Conservation (phyloP, 2,113 vertebrate species). For the Boulengeromyrus knoepffleri region DNA sequence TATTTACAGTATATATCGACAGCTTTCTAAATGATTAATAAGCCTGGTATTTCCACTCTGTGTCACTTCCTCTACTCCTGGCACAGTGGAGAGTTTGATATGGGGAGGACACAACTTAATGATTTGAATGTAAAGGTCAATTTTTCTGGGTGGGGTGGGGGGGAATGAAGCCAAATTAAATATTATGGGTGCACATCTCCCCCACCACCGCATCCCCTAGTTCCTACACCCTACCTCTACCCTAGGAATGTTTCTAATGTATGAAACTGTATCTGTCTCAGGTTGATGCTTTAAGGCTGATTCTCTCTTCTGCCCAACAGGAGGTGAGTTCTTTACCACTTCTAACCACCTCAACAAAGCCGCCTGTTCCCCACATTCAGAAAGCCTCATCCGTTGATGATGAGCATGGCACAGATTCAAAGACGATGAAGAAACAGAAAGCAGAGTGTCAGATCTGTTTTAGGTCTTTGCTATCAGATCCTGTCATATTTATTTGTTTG, state of each 20-base stretch:
- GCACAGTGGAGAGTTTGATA: not conserved
- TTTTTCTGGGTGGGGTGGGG: not conserved
- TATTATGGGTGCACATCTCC: not conserved
- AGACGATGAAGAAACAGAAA: not conserved
- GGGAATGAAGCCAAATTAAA: not conserved
- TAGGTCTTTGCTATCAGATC: not conserved
- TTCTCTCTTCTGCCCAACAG: not conserved
- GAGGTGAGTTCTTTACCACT: not conserved
- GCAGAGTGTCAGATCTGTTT: not conserved
- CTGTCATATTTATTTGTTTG: not conserved
- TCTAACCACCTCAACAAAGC: not conserved
- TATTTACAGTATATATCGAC: not conserved
- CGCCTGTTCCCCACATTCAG: not conserved
- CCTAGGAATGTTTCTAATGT: not conserved
- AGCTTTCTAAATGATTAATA: not conserved
- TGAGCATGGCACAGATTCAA: not conserved
- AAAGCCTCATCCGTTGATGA: not conserved
- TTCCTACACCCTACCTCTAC: not conserved
- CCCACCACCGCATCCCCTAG: not conserved
- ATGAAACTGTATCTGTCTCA: not conserved
- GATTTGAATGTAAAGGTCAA: not conserved
- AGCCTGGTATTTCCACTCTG: not conserved
- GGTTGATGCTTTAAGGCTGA: not conserved
- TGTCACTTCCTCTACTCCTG: not conserved
- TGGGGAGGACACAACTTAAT: not conserved